Base-by-base conservation (phyloP, 2,888 invertebrate genomes). In the Eudemis profundana region DNA sequence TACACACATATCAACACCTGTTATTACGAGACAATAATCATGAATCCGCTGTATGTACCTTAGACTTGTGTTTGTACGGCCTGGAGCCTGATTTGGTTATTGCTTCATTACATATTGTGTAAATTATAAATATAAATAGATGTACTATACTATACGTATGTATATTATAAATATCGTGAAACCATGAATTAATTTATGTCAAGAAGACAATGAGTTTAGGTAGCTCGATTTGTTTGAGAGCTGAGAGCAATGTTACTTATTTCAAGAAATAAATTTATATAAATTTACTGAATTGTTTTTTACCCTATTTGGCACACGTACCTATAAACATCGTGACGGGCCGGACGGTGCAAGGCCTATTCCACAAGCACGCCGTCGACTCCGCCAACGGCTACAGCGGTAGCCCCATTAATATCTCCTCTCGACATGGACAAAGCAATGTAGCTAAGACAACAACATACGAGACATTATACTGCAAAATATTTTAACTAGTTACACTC, bases 181-280 rank as follows among this genome's bases (percentile, higher is more conserved):
- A 49, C 42, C 21, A 69, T 74, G 72, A 70, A 74, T 67, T 66
- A 74, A 62, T 74, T 71, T 72, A 75, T 66, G 59, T 62, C 70
- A 76, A 68, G 67, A 70, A 69, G 73, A 57, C 71, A 72, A 76
- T 69, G 68, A 74, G 73, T 74, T 72, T 78, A 80, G 77, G 70
- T 76, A 80, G 81, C 79, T 81, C 82, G 72, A 69, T 50, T 69
- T 74, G 70, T 74, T 75, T 79, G 77, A 73, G 79, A 83, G 82
- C 82, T 80, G 73, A 75, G 82, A 82, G 81, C 77, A 81, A 83
- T 83, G 84, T 85, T 86, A 83, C 76, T 79, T 78, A 82, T 79
- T 80, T 76, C 77, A 77, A 75, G 76, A 79, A n/a, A 84, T 86
- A 86, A 86, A 86, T 86, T 83, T 85, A 72, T 78, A 82, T 75